Conservation (phyloP, 64 coral and sea anemone genomes). For the Montipora efflorescens region DNA sequence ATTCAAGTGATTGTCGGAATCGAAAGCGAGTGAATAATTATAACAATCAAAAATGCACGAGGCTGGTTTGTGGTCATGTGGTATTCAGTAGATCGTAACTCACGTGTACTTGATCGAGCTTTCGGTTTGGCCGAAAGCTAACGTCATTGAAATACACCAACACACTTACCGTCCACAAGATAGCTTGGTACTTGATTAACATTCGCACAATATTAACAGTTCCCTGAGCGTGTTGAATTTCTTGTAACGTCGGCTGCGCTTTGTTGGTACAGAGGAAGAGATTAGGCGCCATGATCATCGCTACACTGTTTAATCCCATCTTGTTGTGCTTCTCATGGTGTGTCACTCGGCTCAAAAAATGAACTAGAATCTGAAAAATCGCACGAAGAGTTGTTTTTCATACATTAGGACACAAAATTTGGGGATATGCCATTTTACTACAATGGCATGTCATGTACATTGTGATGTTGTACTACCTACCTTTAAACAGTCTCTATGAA, state of each 20-base stretch:
- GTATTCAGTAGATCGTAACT: too few species aligned
- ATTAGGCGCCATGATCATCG: constrained; percentile 99
- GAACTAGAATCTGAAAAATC: constrained; percentile 81
- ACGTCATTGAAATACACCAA: background rate
- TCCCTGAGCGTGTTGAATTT: constrained; percentile 86
- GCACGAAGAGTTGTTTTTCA: background rate
- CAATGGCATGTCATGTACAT: too few species aligned
- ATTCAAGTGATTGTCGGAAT: too few species aligned
- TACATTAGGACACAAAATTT: too few species aligned
- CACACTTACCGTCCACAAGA: constrained; percentile 95
- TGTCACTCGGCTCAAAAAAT: constrained; percentile 83
- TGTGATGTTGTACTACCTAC: constrained; percentile 9
- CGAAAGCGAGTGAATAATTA: too few species aligned
- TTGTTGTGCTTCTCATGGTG: constrained; percentile 91
- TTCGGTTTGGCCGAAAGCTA: too few species aligned
- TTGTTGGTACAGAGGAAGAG: constrained; percentile 78
- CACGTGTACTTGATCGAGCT: too few species aligned
- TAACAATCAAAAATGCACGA: too few species aligned
- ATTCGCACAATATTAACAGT: constrained; percentile 95
- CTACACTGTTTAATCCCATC: constrained; percentile 96
- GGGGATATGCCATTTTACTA: too few species aligned
- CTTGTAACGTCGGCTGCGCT: constrained; percentile 60
- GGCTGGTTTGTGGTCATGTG: too few species aligned
- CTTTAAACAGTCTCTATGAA: constrained; percentile 91
- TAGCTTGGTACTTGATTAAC: constrained; percentile 98